A percentile compares a stretch with the other conserved stretches of the same genome.
These are phyloP conservation scores for Rhopalosiphum padi DNA, from an alignment of 1,140 invertebrate genomes.

Conservation along the genomic window DNA sequence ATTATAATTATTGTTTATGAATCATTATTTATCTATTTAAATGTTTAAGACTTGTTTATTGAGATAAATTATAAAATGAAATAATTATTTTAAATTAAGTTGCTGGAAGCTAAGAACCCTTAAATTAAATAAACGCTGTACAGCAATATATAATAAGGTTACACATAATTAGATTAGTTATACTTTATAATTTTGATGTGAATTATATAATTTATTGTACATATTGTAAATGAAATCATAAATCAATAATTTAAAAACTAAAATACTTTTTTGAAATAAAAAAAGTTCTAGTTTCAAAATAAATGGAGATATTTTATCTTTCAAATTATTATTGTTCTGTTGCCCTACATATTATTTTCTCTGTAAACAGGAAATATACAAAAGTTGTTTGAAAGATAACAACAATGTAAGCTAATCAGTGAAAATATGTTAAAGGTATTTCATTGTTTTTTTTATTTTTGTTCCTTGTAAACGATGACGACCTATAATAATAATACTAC, in stretches of 20 bases:
- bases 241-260: not conserved
- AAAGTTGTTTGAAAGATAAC: not conserved
- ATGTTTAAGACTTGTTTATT: not conserved
- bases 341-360: not conserved
- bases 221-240: not conserved
- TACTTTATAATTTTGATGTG: not conserved
- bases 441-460: not conserved
- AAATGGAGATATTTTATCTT: not conserved
- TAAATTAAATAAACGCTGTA: not conserved
- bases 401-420: not conserved
- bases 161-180: not conserved
- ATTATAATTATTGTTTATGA: not conserved
- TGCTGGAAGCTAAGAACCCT: not conserved
- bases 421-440: not conserved
- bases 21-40: slow-evolving; percentile 14
- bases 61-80: not conserved
- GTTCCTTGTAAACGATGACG: not conserved
- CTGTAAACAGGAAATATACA: not conserved
- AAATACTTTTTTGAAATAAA: not conserved
- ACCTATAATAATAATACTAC: not conserved
- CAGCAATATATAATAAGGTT: not conserved
- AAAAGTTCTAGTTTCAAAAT: not conserved
- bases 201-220: not conserved
- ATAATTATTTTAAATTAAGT: not conserved
- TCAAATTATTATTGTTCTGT: not conserved